Evolutionary conservation across 2,888 invertebrate species (phyloP).

Genomic region (Plebejus argus): DNA sequence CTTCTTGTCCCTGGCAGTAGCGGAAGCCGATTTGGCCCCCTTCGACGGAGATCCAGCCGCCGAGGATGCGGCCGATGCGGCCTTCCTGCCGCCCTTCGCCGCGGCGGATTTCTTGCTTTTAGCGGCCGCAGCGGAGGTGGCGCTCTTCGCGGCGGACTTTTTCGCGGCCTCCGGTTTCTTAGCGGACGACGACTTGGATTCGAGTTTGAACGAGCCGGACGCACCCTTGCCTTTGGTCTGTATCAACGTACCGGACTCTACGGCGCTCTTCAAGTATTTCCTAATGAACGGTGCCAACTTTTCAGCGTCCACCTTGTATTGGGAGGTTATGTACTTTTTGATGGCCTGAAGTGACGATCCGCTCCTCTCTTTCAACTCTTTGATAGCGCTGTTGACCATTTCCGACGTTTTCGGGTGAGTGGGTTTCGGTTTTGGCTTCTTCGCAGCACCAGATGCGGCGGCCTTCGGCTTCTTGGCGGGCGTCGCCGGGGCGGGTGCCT

Average conservation of each 20-base stretch:
- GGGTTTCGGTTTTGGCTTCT: slow-evolving; percentile 57
- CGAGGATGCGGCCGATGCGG: slow-evolving; percentile 39
- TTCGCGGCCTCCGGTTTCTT: slow-evolving; percentile 43
- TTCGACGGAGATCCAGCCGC: slow-evolving; percentile 43
- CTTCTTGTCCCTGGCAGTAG: slow-evolving; percentile 46
- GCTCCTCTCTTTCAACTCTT: slow-evolving; percentile 75
- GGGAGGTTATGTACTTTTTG: slow-evolving; percentile 82
- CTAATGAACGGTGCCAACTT: slow-evolving; percentile 81
- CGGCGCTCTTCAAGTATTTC: slow-evolving; percentile 76
- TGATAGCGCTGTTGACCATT: slow-evolving; percentile 82
- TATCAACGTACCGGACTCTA: slow-evolving; percentile 74
- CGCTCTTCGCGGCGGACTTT: slow-evolving; percentile 44
- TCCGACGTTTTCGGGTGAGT: slow-evolving; percentile 53
- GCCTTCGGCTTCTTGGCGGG: slow-evolving; percentile 52
- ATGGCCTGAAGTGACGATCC: slow-evolving; percentile 82
- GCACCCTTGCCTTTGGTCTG: slow-evolving; percentile 81
- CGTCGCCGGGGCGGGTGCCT: slow-evolving; percentile 52
- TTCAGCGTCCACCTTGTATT: slow-evolving; percentile 80
- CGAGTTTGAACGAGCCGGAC: slow-evolving; percentile 68
- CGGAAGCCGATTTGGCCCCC: slow-evolving; percentile 36
- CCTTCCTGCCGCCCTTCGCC: slow-evolving; percentile 38
- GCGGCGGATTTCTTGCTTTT: slow-evolving; percentile 47
- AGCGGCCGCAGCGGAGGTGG: slow-evolving; percentile 45
- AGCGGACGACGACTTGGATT: slow-evolving; percentile 49
- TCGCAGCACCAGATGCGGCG: slow-evolving; percentile 44